Evolutionary conservation across 2,113 vertebrate species (phyloP).

Genomic region (Catagonus wagneri): DNA sequence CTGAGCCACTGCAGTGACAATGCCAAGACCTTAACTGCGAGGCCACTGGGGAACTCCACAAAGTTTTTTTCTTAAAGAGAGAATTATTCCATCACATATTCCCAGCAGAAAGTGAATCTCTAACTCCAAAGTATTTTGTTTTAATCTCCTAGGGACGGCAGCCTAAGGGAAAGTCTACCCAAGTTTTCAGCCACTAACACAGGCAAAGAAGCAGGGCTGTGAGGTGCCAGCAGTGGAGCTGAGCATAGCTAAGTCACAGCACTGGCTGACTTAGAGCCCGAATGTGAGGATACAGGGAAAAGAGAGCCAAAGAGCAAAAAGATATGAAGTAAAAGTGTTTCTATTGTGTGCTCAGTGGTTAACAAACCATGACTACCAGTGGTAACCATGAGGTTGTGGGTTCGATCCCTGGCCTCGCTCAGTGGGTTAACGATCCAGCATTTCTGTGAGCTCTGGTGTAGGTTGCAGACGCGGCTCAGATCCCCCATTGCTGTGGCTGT

Average conservation of each 20-base stretch:
- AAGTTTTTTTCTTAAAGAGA: not conserved
- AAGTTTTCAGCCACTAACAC: not conserved
- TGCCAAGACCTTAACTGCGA: too few relatives aligned
- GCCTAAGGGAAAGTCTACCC: not conserved
- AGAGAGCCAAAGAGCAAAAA: not conserved
- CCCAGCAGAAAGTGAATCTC: not conserved
- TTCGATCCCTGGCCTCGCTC: too few relatives aligned
- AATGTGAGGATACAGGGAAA: rapidly evolving
- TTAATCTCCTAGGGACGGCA: not conserved
- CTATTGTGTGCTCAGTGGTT: too few relatives aligned
- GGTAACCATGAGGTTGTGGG: too few relatives aligned
- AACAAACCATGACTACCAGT: too few relatives aligned
- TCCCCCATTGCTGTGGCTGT: too few relatives aligned
- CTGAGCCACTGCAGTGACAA: too few relatives aligned
- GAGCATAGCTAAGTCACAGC: not conserved
- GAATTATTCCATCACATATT: not conserved
- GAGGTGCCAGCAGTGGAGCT: not conserved
- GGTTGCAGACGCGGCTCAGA: too few relatives aligned
- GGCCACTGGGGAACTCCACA: too few relatives aligned
- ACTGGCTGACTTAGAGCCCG: not conserved
- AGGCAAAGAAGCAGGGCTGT: not conserved
- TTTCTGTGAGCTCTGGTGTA: too few relatives aligned
- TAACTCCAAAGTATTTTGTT: not conserved
- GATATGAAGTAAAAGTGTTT: not conserved
- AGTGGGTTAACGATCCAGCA: too few relatives aligned